phyloP scores from a whole-genome alignment of 2,888 invertebrate genomes.

The Neelides folsomi region DNA sequence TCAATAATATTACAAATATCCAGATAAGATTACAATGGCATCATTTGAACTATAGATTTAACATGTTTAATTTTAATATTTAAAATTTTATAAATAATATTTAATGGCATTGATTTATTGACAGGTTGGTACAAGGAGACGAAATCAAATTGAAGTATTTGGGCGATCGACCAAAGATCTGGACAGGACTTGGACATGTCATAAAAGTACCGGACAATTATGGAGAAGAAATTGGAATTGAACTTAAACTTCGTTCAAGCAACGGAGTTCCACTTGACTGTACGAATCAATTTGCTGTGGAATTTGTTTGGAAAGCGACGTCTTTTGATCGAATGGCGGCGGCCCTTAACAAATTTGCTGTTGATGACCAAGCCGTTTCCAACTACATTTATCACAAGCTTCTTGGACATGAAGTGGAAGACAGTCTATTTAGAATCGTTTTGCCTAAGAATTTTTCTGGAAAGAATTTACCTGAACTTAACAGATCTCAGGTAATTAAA shows the following conservation, averaged over 20 bases:
- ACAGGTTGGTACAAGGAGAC: constrained; percentile 99
- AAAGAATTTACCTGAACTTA: constrained; percentile 91
- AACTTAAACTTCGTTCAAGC: constrained; percentile 63
- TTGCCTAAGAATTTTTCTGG: constrained; percentile 94
- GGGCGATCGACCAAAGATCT: constrained; percentile 82
- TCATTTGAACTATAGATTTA: too few relatives aligned
- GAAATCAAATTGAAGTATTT: constrained; percentile 83
- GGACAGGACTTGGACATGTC: constrained; percentile 97
- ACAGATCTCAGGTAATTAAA: constrained; percentile 72
- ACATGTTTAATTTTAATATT: too few relatives aligned
- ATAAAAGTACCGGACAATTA: constrained; percentile 91
- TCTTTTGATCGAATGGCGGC: constrained; percentile 97
- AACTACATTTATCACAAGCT: constrained; percentile 95
- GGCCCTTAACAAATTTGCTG: constrained; percentile 85
- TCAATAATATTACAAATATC: too few relatives aligned
- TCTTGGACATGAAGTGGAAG: constrained; percentile 86
- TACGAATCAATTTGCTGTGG: constrained; percentile 89
- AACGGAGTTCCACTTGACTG: constrained; percentile 86
- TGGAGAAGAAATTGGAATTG: constrained; percentile 95
- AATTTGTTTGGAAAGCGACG: constrained; percentile 98
- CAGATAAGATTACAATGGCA: too few relatives aligned
- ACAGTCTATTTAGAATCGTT: constrained; percentile 77
- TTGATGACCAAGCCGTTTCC: constrained; percentile 91
- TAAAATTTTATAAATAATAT: too few relatives aligned
- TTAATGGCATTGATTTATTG: constrained; percentile 78